Conservation (phyloP, 2,797 vertebrate genomes). For the Sparidentex hasta region DNA sequence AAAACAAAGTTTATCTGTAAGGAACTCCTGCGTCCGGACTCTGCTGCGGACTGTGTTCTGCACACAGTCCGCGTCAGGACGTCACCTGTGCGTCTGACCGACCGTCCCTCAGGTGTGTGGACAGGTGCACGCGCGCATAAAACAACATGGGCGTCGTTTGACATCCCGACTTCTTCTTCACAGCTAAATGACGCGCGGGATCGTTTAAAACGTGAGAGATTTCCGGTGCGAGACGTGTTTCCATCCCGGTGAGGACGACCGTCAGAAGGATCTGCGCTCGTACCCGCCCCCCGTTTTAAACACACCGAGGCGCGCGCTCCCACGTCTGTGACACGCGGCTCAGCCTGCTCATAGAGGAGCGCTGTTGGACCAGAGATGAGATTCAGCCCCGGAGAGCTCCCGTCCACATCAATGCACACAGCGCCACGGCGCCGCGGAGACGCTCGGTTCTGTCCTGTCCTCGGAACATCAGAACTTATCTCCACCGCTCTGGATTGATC, state of each 20-base stretch:
- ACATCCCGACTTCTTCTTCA: neutral
- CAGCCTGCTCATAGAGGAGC: slow-evolving; percentile 81
- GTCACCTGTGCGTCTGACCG: slow-evolving; percentile 7
- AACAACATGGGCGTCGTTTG: accelerated
- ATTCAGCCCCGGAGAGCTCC: slow-evolving; percentile 70
- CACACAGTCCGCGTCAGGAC: neutral
- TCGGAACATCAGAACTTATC: slow-evolving; percentile 64
- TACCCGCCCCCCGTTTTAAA: slow-evolving; percentile 75
- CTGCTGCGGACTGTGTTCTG: slow-evolving; percentile 33
- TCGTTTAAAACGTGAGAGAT: neutral
- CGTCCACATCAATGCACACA: slow-evolving; percentile 54
- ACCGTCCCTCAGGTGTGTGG: too few relatives aligned
- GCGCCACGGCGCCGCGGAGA: slow-evolving; percentile 44
- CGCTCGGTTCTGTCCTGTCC: slow-evolving; percentile 39
- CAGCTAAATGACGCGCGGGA: neutral
- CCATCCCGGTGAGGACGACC: neutral
- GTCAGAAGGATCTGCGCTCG: slow-evolving; percentile 56
- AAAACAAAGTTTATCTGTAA: slow-evolving; percentile 81
- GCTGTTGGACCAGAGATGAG: slow-evolving; percentile 84
- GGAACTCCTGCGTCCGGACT: slow-evolving; percentile 50
- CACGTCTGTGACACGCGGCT: slow-evolving; percentile 71
- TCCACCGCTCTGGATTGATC: slow-evolving; percentile 77
- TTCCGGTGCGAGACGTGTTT: neutral
- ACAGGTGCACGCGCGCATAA: too few relatives aligned
- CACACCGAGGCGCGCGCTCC: slow-evolving; percentile 75